phyloP scores from a whole-genome alignment of 2,888 invertebrate genomes.

The Pyrrhopygopsis socrates region DNA sequence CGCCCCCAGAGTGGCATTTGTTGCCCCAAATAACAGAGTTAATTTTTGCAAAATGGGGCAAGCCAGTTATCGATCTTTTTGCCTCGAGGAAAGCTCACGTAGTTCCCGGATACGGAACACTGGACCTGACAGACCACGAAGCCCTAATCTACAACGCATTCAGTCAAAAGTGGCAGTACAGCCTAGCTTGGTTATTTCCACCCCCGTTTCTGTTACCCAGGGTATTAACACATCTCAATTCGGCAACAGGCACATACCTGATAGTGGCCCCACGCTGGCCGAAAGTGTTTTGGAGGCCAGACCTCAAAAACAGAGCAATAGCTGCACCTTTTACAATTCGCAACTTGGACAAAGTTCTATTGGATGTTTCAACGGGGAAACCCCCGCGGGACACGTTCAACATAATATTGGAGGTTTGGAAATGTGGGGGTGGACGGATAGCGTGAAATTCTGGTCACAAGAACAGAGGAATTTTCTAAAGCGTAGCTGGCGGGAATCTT shows the following conservation, averaged over 20 bases:
- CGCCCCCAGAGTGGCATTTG: slow-evolving; percentile 52
- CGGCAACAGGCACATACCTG: background rate
- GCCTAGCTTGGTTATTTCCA: slow-evolving; percentile 83
- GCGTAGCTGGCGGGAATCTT: slow-evolving; percentile 1
- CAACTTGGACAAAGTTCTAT: slow-evolving; percentile 32
- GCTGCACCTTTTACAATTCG: slow-evolving; percentile 57
- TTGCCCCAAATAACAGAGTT: slow-evolving; percentile 12
- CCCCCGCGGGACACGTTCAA: background rate
- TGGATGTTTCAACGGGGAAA: slow-evolving; percentile 5
- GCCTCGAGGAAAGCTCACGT: slow-evolving; percentile 79
- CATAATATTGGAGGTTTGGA: background rate
- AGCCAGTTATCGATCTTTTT: slow-evolving; percentile 82
- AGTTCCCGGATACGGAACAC: slow-evolving; percentile 45
- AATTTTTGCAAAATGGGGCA: slow-evolving; percentile 78
- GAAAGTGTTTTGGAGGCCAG: slow-evolving; percentile 65
- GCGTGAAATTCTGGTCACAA: background rate
- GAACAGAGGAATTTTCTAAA: background rate
- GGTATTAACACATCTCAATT: slow-evolving; percentile 73
- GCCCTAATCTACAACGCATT: slow-evolving; percentile 80
- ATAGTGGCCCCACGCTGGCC: slow-evolving; percentile 69
- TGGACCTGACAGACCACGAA: slow-evolving; percentile 56
- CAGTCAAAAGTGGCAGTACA: slow-evolving; percentile 64
- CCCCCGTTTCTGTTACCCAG: slow-evolving; percentile 77
- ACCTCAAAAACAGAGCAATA: slow-evolving; percentile 63
- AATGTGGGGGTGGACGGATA: background rate